Percentiles rank a stretch among this genome's conserved stretches.
These are phyloP conservation scores for Sebastes oblongus DNA, from an alignment of 2,797 vertebrate species.

Conservation along the genomic window DNA sequence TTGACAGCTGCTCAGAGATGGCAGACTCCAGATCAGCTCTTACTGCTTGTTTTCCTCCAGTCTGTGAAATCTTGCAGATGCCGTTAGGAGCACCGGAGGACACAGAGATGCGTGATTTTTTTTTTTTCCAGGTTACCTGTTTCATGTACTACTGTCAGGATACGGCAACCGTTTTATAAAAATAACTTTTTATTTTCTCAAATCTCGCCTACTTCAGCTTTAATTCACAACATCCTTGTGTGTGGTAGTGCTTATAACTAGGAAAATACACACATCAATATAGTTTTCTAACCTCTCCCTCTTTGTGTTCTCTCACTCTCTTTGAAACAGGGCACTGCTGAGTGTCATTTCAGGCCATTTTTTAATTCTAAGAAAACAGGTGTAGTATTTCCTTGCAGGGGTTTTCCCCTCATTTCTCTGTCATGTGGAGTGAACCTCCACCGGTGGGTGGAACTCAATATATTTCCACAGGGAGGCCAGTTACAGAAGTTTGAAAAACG, in stretches of 20 bases:
- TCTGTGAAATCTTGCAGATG: too few relatives aligned
- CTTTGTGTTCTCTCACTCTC: neutral
- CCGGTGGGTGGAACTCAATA: constrained; percentile 20
- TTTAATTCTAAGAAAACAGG: constrained; percentile 13
- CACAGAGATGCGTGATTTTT: too few relatives aligned
- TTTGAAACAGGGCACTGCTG: neutral
- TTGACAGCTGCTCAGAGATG: too few relatives aligned
- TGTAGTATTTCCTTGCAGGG: constrained; percentile 6
- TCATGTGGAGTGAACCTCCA: constrained; percentile 17
- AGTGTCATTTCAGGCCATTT: neutral
- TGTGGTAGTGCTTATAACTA: neutral
- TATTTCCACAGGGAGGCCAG: constrained; percentile 16
- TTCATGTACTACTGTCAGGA: too few relatives aligned
- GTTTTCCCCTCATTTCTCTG: neutral
- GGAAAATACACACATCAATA: neutral
- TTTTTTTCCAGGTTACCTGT: too few relatives aligned
- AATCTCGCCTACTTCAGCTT: too few relatives aligned
- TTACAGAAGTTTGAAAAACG: constrained; percentile 24
- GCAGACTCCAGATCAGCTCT: too few relatives aligned
- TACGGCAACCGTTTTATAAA: too few relatives aligned
- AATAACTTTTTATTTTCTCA: too few relatives aligned
- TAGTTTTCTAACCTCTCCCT: neutral
- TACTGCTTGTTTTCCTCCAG: too few relatives aligned
- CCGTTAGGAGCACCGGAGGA: too few relatives aligned
- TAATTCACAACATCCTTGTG: neutral